A percentile compares a stretch with the other conserved stretches of the same genome.
These are phyloP conservation scores for Tetranychus cinnabarinus DNA, from an alignment of 1,140 invertebrate genomes.

Conservation along the genomic window DNA sequence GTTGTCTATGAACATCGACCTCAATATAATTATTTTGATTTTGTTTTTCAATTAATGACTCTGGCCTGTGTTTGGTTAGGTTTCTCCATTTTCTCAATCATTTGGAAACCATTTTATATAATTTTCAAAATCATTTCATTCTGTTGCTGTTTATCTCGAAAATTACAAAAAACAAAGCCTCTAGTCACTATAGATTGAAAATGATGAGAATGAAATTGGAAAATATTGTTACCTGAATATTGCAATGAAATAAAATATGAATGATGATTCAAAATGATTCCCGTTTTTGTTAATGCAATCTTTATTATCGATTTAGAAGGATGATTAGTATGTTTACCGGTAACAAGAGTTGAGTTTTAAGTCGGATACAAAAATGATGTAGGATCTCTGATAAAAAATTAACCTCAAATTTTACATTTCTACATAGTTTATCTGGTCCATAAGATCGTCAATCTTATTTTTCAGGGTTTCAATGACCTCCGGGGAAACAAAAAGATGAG, in stretches of 20 bases:
- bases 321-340: too few relatives aligned
- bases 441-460: conserved; percentile 71
- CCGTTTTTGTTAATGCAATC: too few relatives aligned
- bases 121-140: background rate
- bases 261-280: too few relatives aligned
- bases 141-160: background rate
- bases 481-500: conserved; percentile 74
- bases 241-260: too few relatives aligned
- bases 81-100: background rate
- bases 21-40: background rate
- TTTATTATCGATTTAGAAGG: too few relatives aligned
- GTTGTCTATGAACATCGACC: background rate
- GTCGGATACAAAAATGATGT: background rate
- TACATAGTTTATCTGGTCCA: conserved; percentile 50
- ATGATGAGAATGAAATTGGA: too few relatives aligned
- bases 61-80: background rate
- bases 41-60: background rate
- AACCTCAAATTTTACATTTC: background rate
- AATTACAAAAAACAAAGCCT: background rate
- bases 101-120: conserved; percentile 1
- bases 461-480: conserved; percentile 76
- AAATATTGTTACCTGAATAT: too few relatives aligned
- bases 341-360: too few relatives aligned
- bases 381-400: background rate
- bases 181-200: background rate